Base-by-base conservation (phyloP, 2,888 invertebrate species). In the Schizotus pectinicornis region DNA sequence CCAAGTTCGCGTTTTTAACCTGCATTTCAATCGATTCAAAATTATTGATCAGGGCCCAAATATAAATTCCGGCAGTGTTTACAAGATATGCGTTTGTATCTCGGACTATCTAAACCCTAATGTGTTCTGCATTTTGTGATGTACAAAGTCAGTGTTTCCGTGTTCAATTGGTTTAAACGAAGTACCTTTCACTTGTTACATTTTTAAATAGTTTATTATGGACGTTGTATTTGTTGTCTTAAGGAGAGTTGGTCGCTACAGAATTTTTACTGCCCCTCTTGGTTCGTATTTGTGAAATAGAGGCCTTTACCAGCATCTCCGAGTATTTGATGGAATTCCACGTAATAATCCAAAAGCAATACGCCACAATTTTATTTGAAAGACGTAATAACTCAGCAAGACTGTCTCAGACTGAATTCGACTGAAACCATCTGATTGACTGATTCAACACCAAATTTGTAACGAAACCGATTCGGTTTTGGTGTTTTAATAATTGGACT, bases 351-450 rank as follows among this genome's bases (percentile, higher is more conserved):
- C 35, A 32, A 51, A 72, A 74, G 71, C 72, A 73, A 74, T 73
- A 74, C 69, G 67, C 61, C 58, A 67, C 66, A 69, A 68, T 55
- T 67, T 62, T 61, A 59, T 59, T 67, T 57, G 52, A 61, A 61
- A 65, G 54, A 46, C 61, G 63, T 66, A 69, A 67, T 67, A 71
- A 72, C 61, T 67, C 64, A 68, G 69, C 63, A 74, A 79, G 79
- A 78, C 78, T 79, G 78, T 74, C 69, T 67, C 68, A 75, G 77
- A 77, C 77, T 77, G 77, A 77, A 70, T 65, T 74, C 67, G 77
- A 77, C 77, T 77, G 77, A 77, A 64, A 69, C 60, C 68, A 72
- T 70, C 69, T 67, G 69, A 63, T 70, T 64, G 74, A 74, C 74
- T 74, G 74, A 74, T 59, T 47, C 65, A 65, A 74, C 73, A 74